Evolutionary conservation across 1,140 invertebrate genomes (phyloP), one percentile per base, ranked within the genome.

Genomic region (Neuroterus valhalla): DNA sequence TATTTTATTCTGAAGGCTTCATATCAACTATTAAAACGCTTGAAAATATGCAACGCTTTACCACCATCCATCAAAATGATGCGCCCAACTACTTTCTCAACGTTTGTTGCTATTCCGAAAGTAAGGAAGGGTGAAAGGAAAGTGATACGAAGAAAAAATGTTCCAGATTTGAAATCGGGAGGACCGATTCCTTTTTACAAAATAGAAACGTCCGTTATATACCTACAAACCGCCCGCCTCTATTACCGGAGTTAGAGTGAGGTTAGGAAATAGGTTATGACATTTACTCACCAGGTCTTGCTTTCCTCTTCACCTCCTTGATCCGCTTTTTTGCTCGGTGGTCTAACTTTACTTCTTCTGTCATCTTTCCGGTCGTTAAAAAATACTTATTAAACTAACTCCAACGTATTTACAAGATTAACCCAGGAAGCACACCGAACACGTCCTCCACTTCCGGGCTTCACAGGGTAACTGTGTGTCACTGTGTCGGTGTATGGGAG

Each of bases 251-350:
- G 70, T 17, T 8, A 8, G 10, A 8, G 21, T 78, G 72, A 84
- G 79, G 79, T 85, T 87, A 84, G 31, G 68, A 78, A 80, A 77
- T 73, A 75, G 55, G 74, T 80, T 79, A 66, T 66, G 70, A 48
- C 69, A 70, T 74, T 69, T 66, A 85, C 87, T 91, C 92, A 97
- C 96, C 96, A 87, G 96, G 96, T 88, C 96, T 92, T 6, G 96
- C 96, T 91, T 96, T 96, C 76, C 92, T 91, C 89, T 98, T 98
- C 3, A 96, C 95, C 87, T 97, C 96, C 83, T 94, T 94, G 71
- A 97, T 96, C 74, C 96, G 92, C 90, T 96, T 96, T 79, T 93
- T 93, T 19, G 94, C 93, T 84, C 95, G 93, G 84, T 95, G 94
- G 79, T 94, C 93, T 85, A 95, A 77, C 85, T 93, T 87, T 14